Base-by-base conservation (phyloP, 2,797 vertebrate genomes). In the Schizopygopsis pylzovi region DNA sequence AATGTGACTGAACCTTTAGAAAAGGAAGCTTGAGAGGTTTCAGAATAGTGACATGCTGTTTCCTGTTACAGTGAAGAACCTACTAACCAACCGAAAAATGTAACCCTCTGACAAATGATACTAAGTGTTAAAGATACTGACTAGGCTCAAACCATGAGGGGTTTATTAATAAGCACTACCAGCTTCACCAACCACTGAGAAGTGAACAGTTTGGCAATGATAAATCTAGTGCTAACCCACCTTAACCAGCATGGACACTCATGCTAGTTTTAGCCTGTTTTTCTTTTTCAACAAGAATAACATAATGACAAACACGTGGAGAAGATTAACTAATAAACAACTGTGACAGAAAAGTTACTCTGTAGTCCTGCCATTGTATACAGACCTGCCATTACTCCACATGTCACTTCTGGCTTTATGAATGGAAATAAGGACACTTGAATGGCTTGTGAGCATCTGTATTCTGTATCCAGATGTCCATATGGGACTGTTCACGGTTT, bases 311-410 rank as follows among this genome's bases (percentile, higher is more conserved):
- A 81, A 37, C 13, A 0, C 6, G 25, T 47, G 5, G 5, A 65
- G n/a, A 56, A 45, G n/a, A 80, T 65, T 4, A 47, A 22, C 45
- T 52, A 45, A 82, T 59, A 22, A 82, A 82, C 43, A n/a, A 81
- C 4, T 8, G 41, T 47, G 41, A 59, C 16, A 73, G n/a, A 79
- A 70, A 52, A 15, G 81, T 39, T 39, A 49, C 45, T 76, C 22
- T 83, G 72, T 52, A 39, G 45, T 67, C 13, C 33, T 76, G 20
- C 72, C 45, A 49, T 52, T 16, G 52, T 37, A 16, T 25, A 83
- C 59, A 52, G 41, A 39, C 10, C 18, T 3, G 28, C 71, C 45
- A 75, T 75, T 76, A n/a, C 56, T 49, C 13, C 16, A 49, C 9
- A 11, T 15, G 47, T 28, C 20, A 67, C 22, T 41, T 83, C 33